Evolutionary conservation across 2,113 vertebrate species (phyloP), one percentile per base, ranked within the genome.

Genomic region (Platichthys stellatus): DNA sequence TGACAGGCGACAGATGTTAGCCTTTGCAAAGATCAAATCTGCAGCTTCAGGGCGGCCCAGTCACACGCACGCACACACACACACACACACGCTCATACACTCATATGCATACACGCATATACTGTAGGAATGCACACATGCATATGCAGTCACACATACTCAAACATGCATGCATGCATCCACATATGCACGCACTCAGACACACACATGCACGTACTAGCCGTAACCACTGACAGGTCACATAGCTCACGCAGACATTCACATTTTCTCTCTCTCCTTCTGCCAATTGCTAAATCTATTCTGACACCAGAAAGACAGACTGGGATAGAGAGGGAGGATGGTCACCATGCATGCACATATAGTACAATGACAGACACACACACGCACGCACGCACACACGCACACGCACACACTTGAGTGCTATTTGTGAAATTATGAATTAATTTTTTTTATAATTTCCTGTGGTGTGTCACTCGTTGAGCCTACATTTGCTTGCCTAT

Each of bases 1-100:
- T 97, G 98, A 98, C 98, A 98, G 96, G 93, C 95, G 97, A 97
- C 98, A 99, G 97, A 99, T 99, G 97, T 98, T 98, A 98, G 97
- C 97, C 96, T 98, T 98, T 98, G 95, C 96, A 97, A 97, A 97
- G 97, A 98, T 98, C 97, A 98, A 96, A 97, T 97, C 96, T 94
- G 92, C 96, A 94, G 96, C 97, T 98, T 92, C 94, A 93, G 97
- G 97, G 96, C 94, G 94, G 92, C 95, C 97, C 94, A 95, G 94
- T 93, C 92, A 92, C 94, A 95, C 78, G 90, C 83, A 72, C 23
- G 59, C 89, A 92, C 76, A 88, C 90, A 87, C 31, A 7, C 31
- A 7, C 21, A 61, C 89, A 92, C 76, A 89, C 90, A 87, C 91
- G 93, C 53, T 63, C 77, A 62, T 21, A 63, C 56, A 47, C 18